Evolutionary conservation across 2,113 vertebrate genomes (phyloP).

Genomic region (Brienomyrus longianalis): DNA sequence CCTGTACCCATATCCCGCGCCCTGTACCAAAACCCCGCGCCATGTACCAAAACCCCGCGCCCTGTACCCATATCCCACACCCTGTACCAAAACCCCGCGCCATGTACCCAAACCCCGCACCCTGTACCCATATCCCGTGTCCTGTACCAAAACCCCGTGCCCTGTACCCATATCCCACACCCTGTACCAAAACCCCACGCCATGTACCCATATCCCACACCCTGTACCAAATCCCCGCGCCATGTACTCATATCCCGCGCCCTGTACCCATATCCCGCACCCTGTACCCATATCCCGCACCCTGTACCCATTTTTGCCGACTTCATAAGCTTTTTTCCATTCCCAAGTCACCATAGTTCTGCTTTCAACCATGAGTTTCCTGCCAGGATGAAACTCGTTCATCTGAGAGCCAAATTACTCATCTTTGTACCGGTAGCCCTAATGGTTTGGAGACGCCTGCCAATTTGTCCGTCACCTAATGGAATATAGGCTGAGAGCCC

Average conservation of each 20-base stretch:
- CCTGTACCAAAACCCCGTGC: neutral
- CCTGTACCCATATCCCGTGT: neutral
- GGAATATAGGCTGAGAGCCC: neutral
- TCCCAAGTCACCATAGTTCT: neutral
- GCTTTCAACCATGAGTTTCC: neutral
- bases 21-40: too few relatives aligned
- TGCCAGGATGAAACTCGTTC: neutral
- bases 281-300: neutral
- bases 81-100: neutral
- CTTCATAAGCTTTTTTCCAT: neutral
- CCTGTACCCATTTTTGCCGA: neutral
- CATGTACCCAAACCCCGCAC: neutral
- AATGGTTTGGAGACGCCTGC: neutral
- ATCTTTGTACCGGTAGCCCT: neutral
- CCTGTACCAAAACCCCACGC: neutral
- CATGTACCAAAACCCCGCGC: neutral
- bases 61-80: too few relatives aligned
- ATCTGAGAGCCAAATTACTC: neutral
- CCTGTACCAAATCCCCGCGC: neutral
- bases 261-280: too few relatives aligned
- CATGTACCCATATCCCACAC: too few relatives aligned
- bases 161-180: too few relatives aligned
- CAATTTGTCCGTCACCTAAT: neutral
- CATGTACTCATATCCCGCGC: neutral
- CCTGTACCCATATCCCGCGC: neutral